Conservation (phyloP, 2,888 invertebrate species). For the Epirrita christyi region DNA sequence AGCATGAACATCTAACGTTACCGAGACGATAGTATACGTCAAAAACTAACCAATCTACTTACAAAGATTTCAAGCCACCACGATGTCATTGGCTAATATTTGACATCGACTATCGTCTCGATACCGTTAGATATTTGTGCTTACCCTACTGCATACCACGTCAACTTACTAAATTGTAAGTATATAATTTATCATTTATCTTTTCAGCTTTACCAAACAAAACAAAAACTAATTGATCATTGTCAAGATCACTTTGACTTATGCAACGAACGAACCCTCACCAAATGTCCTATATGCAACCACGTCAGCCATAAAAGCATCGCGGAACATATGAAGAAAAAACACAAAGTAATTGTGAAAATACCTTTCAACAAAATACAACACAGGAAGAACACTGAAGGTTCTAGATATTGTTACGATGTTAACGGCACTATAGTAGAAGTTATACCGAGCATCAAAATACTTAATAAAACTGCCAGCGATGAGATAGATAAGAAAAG, state of each 20-base stretch:
- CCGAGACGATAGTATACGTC: too few species aligned
- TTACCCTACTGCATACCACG: too few species aligned
- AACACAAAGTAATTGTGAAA: constrained; percentile 49
- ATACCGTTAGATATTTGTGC: too few species aligned
- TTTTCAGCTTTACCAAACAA: constrained; percentile 67
- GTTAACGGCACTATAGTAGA: constrained; percentile 53
- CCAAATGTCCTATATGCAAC: constrained; percentile 68
- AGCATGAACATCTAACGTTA: too few species aligned
- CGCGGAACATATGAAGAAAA: constrained; percentile 47
- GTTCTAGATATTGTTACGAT: constrained; percentile 58
- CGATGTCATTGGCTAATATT: too few species aligned
- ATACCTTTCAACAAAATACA: constrained; percentile 47
- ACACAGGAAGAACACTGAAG: constrained; percentile 45
- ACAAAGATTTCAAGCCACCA: too few species aligned
- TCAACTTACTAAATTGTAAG: too few species aligned
- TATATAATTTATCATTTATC: too few species aligned
- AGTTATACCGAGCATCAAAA: constrained; percentile 66
- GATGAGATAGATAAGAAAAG: constrained; percentile 58
- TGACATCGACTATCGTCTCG: too few species aligned
- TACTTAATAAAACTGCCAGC: constrained; percentile 59
- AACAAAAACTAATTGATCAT: constrained; percentile 57
- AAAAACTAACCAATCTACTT: too few species aligned
- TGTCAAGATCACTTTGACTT: constrained; percentile 67
- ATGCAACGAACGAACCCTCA: constrained; percentile 57
- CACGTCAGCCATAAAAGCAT: constrained; percentile 54